These are phyloP conservation scores for Acholoe squamosa DNA, from an alignment of 2,888 invertebrate species.

Conservation along the genomic window DNA sequence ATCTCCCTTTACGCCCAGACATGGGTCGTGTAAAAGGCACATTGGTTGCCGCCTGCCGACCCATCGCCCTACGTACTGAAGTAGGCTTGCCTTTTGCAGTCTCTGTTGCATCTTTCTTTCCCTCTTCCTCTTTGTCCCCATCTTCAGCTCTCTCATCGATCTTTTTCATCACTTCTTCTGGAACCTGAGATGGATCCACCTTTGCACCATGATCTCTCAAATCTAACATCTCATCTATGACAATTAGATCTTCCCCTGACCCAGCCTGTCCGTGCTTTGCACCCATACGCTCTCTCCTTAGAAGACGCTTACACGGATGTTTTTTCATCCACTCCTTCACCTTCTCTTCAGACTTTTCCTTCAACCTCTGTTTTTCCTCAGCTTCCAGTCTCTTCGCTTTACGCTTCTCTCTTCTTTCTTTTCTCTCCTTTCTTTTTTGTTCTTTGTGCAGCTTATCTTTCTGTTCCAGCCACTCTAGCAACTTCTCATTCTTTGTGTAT, in stretches of 20 bases:
- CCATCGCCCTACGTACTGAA: neutral
- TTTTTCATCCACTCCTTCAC: slow-evolving; percentile 35
- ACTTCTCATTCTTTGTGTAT: slow-evolving; percentile 57
- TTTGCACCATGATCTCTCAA: slow-evolving; percentile 38
- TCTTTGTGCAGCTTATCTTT: slow-evolving; percentile 63
- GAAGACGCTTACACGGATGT: neutral
- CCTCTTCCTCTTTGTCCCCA: neutral
- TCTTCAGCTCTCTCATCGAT: neutral
- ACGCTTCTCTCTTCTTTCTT: slow-evolving; percentile 30
- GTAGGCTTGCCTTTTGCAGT: too few relatives aligned
- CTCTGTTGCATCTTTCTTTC: neutral
- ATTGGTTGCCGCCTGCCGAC: neutral
- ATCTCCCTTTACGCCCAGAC: slow-evolving; percentile 20
- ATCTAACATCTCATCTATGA: slow-evolving; percentile 50
- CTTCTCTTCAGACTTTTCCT: slow-evolving; percentile 8
- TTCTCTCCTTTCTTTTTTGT: slow-evolving; percentile 59
- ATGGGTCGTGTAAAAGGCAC: neutral
- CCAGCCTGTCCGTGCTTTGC: neutral
- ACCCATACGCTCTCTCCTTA: neutral
- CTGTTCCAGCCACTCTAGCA: slow-evolving; percentile 63
- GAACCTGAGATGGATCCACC: slow-evolving; percentile 16
- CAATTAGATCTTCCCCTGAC: neutral
- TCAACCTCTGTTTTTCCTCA: neutral
- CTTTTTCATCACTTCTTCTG: slow-evolving; percentile 5
- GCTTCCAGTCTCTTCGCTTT: neutral